Conservation (phyloP, 1,140 invertebrate genomes). For the Musca vetustissima region DNA sequence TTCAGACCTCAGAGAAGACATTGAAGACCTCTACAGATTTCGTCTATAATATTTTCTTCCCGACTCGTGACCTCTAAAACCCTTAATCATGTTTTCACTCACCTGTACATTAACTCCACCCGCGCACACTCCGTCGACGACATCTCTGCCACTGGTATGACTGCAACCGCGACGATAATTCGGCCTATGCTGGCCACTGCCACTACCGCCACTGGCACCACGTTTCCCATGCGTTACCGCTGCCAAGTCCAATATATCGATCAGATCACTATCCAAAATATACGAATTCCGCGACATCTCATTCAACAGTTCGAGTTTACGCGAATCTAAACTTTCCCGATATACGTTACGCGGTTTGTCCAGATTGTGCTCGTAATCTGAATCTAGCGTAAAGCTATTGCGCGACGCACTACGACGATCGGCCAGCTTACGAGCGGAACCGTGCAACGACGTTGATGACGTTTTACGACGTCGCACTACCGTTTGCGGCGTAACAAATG, state of each 20-base stretch:
- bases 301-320: conserved; percentile 47
- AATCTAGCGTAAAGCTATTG: conserved; percentile 40
- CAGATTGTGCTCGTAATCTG: conserved; percentile 46
- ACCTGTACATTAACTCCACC: conserved; percentile 25
- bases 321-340: conserved; percentile 49
- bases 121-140: conserved; percentile 36
- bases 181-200: not conserved
- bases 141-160: conserved; percentile 25
- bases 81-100: no score
- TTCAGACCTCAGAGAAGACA: no score
- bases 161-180: conserved; percentile 5
- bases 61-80: no score
- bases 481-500: conserved; percentile 28
- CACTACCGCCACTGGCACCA: not conserved
- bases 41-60: no score
- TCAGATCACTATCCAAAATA: conserved; percentile 39
- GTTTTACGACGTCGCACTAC: conserved; percentile 39
- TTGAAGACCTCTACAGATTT: no score
- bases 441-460: conserved; percentile 27
- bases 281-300: conserved; percentile 47
- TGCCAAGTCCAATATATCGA: conserved; percentile 47
- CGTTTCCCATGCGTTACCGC: conserved; percentile 35
- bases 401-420: conserved; percentile 33
- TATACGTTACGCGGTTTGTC: conserved; percentile 49
- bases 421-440: conserved; percentile 29